phyloP scores from a whole-genome alignment of 2,888 invertebrate species.

The Enchytraeus crypticus region DNA sequence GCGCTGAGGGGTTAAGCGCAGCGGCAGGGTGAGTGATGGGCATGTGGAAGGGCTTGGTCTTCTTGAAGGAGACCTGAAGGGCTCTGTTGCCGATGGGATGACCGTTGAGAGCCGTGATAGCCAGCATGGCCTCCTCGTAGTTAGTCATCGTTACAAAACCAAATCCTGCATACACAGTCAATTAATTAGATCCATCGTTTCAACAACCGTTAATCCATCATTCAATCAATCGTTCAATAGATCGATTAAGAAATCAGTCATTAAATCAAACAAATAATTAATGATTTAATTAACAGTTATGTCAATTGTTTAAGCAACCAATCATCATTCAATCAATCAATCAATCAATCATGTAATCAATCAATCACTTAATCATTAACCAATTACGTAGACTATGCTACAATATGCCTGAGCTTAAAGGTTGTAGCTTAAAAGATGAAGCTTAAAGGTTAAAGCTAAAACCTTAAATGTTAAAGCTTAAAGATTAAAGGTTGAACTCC shows the following conservation, averaged over 20 bases:
- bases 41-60: constrained; percentile 43
- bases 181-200: no score
- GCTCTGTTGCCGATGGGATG: constrained; percentile 89
- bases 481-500: background rate
- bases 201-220: no score
- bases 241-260: no score
- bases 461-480: background rate
- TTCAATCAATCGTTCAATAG: no score
- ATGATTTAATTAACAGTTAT: no score
- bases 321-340: no score
- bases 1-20: no score
- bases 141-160: constrained; percentile 98
- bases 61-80: constrained; percentile 94
- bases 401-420: background rate
- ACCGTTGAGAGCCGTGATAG: constrained; percentile 90
- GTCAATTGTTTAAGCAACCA: no score
- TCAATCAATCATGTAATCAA: no score
- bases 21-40: constrained; percentile 1
- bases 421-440: background rate
- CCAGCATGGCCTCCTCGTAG: constrained; percentile 91
- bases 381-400: no score
- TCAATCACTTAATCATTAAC: no score
- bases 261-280: no score
- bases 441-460: background rate
- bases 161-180: constrained; percentile 58